These are phyloP conservation scores for Epizoanthus fatuus DNA, from an alignment of 92 coral and sea anemone genomes.

Conservation along the genomic window DNA sequence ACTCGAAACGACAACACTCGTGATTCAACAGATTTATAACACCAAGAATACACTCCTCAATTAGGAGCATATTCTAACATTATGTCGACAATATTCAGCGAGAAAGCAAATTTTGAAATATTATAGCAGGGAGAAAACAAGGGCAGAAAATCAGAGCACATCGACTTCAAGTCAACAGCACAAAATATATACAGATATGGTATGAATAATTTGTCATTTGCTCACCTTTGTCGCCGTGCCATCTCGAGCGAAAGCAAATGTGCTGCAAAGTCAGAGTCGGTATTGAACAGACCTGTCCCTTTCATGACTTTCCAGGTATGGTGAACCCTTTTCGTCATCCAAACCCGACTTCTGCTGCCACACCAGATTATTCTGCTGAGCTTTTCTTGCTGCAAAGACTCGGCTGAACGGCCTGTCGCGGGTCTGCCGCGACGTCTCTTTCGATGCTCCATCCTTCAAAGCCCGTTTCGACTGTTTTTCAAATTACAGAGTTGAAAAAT, in stretches of 20 bases:
- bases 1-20: background rate
- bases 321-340: conserved; percentile 16
- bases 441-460: background rate
- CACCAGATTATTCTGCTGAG: conserved; percentile 17
- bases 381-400: background rate
- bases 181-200: background rate
- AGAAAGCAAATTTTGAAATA: background rate
- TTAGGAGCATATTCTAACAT: too few relatives aligned
- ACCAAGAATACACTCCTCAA: background rate
- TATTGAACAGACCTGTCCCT: conserved; percentile 13
- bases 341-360: conserved; percentile 15
- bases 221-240: conserved; percentile 23
- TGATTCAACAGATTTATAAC: background rate
- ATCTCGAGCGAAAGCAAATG: conserved; percentile 28
- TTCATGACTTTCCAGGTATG: conserved; percentile 14
- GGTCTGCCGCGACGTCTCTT: background rate
- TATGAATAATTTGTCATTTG: background rate
- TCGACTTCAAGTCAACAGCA: background rate
- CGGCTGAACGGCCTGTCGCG: background rate
- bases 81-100: background rate
- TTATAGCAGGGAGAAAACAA: background rate
- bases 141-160: background rate
- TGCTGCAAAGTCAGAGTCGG: conserved; percentile 10
- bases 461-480: background rate
- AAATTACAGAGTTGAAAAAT: background rate